Evolutionary conservation across 92 coral and sea anemone genomes (phyloP).

Genomic region (Epizoanthus scotinus): DNA sequence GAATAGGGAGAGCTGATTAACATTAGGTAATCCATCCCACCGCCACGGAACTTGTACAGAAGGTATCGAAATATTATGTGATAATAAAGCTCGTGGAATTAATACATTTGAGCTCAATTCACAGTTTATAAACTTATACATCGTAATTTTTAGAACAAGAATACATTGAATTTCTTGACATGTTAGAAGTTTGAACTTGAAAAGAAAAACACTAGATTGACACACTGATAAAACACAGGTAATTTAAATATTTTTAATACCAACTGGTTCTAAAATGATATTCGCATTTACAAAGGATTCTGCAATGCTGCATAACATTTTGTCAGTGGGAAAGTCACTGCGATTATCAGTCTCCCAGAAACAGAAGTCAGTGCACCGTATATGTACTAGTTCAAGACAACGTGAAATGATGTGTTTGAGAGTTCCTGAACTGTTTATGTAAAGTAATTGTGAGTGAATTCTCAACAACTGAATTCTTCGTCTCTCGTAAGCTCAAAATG

Average conservation of each 20-base stretch:
- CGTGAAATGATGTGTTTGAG: neutral
- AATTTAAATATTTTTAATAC: constrained; percentile 1
- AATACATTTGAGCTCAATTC: neutral
- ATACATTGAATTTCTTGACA: constrained; percentile 13
- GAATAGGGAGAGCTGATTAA: constrained; percentile 3
- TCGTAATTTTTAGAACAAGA: constrained; percentile 16
- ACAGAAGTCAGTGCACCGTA: neutral
- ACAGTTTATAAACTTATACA: neutral
- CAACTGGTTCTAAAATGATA: neutral
- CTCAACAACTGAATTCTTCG: neutral
- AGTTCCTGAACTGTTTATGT: neutral
- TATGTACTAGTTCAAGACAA: neutral
- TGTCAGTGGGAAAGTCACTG: too few relatives aligned
- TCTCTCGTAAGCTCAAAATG: too few relatives aligned
- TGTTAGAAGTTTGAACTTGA: neutral
- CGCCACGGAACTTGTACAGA: neutral
- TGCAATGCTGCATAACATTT: too few relatives aligned
- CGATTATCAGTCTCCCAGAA: neutral
- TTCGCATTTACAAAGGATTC: too few relatives aligned
- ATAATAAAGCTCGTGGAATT: neutral
- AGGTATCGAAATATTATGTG: neutral
- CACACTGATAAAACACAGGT: neutral
- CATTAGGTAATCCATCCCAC: neutral
- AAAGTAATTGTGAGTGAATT: neutral
- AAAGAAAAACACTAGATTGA: constrained; percentile 27